Evolutionary conservation across 2,888 invertebrate genomes (phyloP).

Genomic region (Polydesmus complanatus): DNA sequence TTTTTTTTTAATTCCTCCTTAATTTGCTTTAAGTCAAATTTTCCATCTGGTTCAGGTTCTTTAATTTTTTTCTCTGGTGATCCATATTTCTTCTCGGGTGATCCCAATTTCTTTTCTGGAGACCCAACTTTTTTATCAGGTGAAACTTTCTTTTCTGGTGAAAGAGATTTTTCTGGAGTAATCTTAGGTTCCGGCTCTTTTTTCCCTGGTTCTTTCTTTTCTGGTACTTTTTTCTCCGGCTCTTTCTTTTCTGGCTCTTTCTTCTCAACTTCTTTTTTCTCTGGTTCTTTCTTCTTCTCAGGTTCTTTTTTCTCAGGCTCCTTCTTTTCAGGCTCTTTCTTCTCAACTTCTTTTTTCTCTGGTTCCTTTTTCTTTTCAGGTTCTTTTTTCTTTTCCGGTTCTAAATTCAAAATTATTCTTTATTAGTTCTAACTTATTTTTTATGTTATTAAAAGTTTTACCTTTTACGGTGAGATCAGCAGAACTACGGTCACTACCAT

Average conservation of each 20-base stretch:
- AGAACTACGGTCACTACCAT: conserved; percentile 74
- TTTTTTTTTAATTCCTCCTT: conserved; percentile 26
- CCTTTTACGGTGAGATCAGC: conserved; percentile 67
- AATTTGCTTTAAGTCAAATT: conserved; percentile 16
- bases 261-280: conserved; percentile 16
- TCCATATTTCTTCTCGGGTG: too few species aligned
- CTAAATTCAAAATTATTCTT: conserved; percentile 5
- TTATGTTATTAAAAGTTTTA: conserved; percentile 22
- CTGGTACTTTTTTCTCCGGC: conserved; percentile 28
- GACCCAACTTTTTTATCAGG: background rate
- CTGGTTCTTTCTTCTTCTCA: conserved; percentile 16
- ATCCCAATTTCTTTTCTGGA: too few species aligned
- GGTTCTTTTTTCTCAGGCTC: conserved; percentile 12
- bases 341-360: conserved; percentile 24
- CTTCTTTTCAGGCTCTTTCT: too few species aligned
- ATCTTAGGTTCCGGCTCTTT: conserved; percentile 18
- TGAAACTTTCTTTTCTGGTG: background rate
- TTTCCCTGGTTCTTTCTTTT: conserved; percentile 29
- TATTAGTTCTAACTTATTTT: background rate
- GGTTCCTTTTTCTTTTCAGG: too few species aligned
- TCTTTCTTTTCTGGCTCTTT: conserved; percentile 15
- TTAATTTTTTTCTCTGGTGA: background rate
- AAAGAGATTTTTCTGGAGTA: too few species aligned
- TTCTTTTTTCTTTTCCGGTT: conserved; percentile 14
- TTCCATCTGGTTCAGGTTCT: conserved; percentile 9